Percentiles rank a stretch among this genome's conserved stretches.
These are phyloP conservation scores for Gisinianus flammeolus DNA, from an alignment of 2,888 invertebrate genomes.

Conservation along the genomic window DNA sequence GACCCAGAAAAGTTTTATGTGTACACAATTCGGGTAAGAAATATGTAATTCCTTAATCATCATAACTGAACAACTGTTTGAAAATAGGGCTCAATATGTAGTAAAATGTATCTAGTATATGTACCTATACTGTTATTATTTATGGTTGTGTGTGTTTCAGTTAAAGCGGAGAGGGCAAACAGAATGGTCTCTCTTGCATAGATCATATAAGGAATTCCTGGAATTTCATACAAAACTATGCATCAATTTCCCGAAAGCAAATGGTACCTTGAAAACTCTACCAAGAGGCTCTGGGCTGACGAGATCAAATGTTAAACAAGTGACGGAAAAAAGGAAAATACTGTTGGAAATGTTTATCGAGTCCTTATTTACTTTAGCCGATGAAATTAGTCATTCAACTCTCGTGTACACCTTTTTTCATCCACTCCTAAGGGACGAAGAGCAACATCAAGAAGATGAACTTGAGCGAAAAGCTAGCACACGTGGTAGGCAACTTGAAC, in stretches of 20 bases:
- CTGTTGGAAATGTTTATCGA: constrained; percentile 88
- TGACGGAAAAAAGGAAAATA: constrained; percentile 88
- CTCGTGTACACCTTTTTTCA: constrained; percentile 99
- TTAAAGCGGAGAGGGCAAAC: constrained; percentile 83
- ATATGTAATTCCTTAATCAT: background rate
- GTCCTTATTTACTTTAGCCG: constrained; percentile 82
- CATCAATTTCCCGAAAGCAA: constrained; percentile 84
- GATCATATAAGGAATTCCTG: constrained; percentile 95
- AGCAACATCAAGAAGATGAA: constrained; percentile 84
- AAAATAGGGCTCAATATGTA: background rate
- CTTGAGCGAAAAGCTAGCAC: constrained; percentile 62
- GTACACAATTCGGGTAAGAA: constrained; percentile 69
- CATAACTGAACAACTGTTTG: background rate
- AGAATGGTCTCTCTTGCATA: constrained; percentile 86
- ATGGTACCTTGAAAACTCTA: constrained; percentile 49
- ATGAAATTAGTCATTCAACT: constrained; percentile 94
- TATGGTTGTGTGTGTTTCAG: constrained; percentile 63
- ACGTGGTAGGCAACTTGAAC: constrained; percentile 18
- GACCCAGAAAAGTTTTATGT: constrained; percentile 98
- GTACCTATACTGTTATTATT: background rate
- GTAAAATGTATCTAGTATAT: background rate
- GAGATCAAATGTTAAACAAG: constrained; percentile 91
- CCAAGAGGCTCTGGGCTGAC: constrained; percentile 65
- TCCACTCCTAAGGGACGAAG: constrained; percentile 81
- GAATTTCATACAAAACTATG: constrained; percentile 95